These are phyloP conservation scores for Apeltes quadracus DNA, from an alignment of 2,113 vertebrate genomes.

Conservation along the genomic window DNA sequence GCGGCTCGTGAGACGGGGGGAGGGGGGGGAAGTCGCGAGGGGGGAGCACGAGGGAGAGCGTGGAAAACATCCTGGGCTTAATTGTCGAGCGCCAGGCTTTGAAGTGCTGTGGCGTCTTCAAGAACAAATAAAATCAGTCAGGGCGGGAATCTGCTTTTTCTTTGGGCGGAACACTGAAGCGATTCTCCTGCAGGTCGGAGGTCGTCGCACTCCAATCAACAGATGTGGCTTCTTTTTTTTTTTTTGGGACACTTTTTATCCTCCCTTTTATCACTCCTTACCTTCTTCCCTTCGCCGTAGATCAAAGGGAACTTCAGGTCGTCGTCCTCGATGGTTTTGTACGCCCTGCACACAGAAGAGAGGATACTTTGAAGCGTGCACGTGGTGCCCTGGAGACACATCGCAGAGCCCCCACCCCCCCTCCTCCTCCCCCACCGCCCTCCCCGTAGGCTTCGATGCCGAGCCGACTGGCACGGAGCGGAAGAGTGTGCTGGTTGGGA, in stretches of 20 bases:
- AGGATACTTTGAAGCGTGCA: conserved; percentile 48
- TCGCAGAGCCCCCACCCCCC: not conserved
- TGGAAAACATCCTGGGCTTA: conserved; percentile 72
- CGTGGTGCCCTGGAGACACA: conserved; percentile 32
- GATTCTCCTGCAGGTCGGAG: not conserved
- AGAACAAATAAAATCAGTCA: no score
- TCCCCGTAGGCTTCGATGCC: conserved; percentile 17
- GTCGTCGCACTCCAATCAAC: conserved; percentile 7
- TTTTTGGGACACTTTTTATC: not conserved
- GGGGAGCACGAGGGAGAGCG: conserved; percentile 31
- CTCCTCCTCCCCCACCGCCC: not conserved
- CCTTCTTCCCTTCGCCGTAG: conserved; percentile 99
- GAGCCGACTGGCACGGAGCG: conserved; percentile 33
- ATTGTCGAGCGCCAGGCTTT: conserved; percentile 71
- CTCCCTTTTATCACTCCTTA: conserved; percentile 59
- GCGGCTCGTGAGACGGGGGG: conserved; percentile 11
- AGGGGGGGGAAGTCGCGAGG: no score
- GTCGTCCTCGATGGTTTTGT: conserved; percentile 94
- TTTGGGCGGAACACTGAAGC: conserved; percentile 9
- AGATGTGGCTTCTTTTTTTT: not conserved
- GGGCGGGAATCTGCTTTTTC: no score
- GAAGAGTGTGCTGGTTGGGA: conserved; percentile 19
- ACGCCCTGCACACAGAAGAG: conserved; percentile 85
- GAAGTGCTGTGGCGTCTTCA: no score
- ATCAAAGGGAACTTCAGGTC: conserved; percentile 97